phyloP scores from a whole-genome alignment of 2,888 invertebrate genomes.

The Muschampia plurimacula region DNA sequence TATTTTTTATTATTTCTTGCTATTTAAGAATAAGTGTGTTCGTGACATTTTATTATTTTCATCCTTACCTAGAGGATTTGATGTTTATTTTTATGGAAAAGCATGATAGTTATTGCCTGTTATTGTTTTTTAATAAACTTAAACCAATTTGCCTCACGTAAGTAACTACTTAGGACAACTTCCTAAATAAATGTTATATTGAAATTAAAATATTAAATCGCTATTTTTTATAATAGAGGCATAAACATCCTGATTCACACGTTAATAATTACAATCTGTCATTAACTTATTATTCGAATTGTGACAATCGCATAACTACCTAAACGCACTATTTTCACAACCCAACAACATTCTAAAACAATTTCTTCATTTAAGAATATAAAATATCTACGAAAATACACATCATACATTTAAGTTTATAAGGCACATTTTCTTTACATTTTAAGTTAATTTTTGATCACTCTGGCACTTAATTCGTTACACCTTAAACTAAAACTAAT shows the following conservation, averaged over 20 bases:
- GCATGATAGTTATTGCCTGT: too few species aligned
- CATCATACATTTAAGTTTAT: constrained; percentile 42
- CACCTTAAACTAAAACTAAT: constrained; percentile 28
- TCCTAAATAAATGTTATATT: too few species aligned
- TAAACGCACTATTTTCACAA: constrained; percentile 58
- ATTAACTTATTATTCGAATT: constrained; percentile 56
- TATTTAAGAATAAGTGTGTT: too few species aligned
- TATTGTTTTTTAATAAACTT: too few species aligned
- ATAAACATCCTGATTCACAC: neutral
- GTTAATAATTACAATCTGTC: constrained; percentile 7
- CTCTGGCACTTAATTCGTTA: constrained; percentile 40
- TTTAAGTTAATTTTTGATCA: constrained; percentile 40
- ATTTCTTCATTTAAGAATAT: constrained; percentile 21
- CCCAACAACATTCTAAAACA: constrained; percentile 54
- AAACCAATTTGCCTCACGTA: too few species aligned
- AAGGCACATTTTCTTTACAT: constrained; percentile 51
- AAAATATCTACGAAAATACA: constrained; percentile 38
- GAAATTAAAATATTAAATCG: too few species aligned
- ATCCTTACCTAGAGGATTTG: too few species aligned
- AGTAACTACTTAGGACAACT: too few species aligned
- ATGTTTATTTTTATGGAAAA: too few species aligned
- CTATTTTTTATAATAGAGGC: too few species aligned
- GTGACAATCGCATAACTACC: constrained; percentile 51
- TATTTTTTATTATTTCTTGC: too few species aligned
- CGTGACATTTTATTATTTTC: too few species aligned